These are phyloP conservation scores for Sturnira hondurensis DNA, from an alignment of 2,113 vertebrate species.

Conservation along the genomic window DNA sequence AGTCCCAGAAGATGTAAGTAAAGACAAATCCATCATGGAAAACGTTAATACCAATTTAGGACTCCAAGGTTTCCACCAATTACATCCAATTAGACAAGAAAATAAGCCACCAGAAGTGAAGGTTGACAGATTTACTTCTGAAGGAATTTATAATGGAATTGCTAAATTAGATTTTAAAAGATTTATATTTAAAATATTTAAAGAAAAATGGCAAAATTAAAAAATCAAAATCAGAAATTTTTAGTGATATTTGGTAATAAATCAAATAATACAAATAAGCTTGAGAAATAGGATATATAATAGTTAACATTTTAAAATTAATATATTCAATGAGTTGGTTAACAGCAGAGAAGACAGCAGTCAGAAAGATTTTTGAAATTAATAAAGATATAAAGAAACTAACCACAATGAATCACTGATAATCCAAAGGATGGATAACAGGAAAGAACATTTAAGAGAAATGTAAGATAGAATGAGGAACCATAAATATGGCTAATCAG, in stretches of 20 bases:
- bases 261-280: not conserved
- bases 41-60: not conserved
- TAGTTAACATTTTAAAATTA: not conserved
- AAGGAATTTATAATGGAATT: not conserved
- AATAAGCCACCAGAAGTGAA: not conserved
- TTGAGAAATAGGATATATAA: not conserved
- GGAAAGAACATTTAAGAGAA: not conserved
- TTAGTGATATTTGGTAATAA: not conserved
- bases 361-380: not conserved
- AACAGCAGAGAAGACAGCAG: not conserved
- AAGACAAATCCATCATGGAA: not conserved
- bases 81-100: not conserved
- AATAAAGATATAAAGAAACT: not conserved
- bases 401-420: not conserved
- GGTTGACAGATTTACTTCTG: not conserved
- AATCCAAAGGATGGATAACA: not conserved
- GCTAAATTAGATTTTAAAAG: not conserved
- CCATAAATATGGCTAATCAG: not conserved
- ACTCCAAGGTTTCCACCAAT: not conserved
- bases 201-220: not conserved
- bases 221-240: not conserved
- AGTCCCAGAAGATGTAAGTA: not conserved
- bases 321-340: not conserved
- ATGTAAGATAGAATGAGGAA: not conserved
- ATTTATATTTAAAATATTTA: not conserved